A percentile compares a stretch with the other conserved stretches of the same genome.
phyloP scores from a whole-genome alignment of 2,797 vertebrate species.

The Anomalospiza imberbis region DNA sequence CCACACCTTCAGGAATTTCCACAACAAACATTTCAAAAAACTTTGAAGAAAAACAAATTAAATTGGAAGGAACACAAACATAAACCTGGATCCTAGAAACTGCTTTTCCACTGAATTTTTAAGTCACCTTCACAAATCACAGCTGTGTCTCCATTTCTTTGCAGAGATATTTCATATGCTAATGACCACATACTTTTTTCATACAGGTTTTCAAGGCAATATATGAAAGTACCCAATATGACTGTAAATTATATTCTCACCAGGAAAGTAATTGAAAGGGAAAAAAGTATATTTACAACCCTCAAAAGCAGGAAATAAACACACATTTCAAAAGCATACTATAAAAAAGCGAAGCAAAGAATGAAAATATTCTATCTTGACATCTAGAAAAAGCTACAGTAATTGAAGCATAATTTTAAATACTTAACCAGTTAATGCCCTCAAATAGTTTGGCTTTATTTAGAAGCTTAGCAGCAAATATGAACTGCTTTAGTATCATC shows the following conservation, averaged over 20 bases:
- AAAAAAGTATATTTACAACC: not conserved
- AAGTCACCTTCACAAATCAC: not conserved
- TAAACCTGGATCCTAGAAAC: not conserved
- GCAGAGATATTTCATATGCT: not conserved
- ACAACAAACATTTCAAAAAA: not conserved
- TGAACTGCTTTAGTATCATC: not conserved
- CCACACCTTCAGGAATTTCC: not conserved
- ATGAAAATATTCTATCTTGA: not conserved
- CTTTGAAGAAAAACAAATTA: not conserved
- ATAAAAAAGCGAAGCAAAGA: not conserved
- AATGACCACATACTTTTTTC: not conserved
- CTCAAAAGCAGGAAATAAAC: not conserved
- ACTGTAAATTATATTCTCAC: not conserved
- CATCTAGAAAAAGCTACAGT: not conserved
- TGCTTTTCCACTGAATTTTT: not conserved
- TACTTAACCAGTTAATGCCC: not conserved
- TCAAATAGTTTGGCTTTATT: not conserved
- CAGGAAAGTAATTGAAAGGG: not conserved
- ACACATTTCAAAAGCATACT: not conserved
- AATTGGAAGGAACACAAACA: not conserved
- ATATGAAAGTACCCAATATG: fast-evolving
- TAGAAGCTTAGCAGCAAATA: not conserved
- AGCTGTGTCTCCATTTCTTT: not conserved
- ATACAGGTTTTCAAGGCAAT: not conserved
- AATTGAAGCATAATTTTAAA: not conserved